Conservation (phyloP, 2,888 invertebrate species). For the Temnothorax unifasciatus region DNA sequence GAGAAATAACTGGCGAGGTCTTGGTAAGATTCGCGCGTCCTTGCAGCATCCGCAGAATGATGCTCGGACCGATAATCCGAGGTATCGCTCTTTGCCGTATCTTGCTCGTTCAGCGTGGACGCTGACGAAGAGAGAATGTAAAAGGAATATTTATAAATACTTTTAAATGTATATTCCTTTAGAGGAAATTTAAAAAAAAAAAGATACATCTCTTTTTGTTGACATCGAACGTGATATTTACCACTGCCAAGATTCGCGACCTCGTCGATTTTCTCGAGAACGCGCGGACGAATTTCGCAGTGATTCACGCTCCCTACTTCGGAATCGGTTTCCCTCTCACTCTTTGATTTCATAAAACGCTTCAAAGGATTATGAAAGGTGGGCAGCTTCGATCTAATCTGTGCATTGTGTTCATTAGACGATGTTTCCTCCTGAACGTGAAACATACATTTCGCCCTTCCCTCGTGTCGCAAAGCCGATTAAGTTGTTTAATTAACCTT, state of each 20-base stretch:
- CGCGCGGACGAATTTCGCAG: background rate
- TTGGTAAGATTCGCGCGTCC: slow-evolving; percentile 52
- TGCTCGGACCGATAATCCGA: slow-evolving; percentile 54
- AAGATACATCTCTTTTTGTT: background rate
- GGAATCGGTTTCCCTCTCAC: slow-evolving; percentile 23
- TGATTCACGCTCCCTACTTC: slow-evolving; percentile 33
- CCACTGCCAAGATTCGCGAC: background rate
- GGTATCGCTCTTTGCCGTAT: slow-evolving; percentile 47
- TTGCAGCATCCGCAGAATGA: slow-evolving; percentile 47
- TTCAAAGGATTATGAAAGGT: slow-evolving; percentile 75
- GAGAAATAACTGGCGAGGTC: slow-evolving; percentile 57
- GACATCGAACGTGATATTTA: background rate
- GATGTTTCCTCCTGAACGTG: slow-evolving; percentile 11
- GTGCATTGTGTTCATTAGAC: slow-evolving; percentile 62
- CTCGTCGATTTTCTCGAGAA: background rate
- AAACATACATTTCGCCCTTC: background rate
- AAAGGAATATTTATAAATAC: background rate
- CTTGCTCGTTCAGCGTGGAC: slow-evolving; percentile 54
- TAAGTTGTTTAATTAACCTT: slow-evolving; percentile 9
- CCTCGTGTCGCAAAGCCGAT: background rate
- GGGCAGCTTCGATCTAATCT: slow-evolving; percentile 77
- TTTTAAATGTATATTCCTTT: background rate
- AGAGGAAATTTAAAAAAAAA: background rate
- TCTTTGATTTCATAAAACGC: slow-evolving; percentile 75
- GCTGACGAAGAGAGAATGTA: slow-evolving; percentile 52